These are phyloP conservation scores for Dicyrtomina minuta DNA, from an alignment of 2,888 invertebrate species.

Conservation along the genomic window DNA sequence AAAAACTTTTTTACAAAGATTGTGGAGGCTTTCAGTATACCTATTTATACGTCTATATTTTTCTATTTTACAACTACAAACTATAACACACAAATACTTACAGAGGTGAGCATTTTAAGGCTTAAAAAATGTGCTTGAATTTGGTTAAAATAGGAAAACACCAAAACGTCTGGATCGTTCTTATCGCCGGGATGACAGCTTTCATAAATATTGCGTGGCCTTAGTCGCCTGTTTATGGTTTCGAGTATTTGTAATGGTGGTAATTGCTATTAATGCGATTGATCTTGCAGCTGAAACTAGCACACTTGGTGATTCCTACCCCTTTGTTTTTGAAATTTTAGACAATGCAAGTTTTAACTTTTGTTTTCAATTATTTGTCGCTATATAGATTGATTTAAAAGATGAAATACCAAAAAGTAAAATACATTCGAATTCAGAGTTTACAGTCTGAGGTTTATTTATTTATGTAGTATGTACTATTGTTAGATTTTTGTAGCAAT, in stretches of 20 bases:
- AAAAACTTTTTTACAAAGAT: not conserved
- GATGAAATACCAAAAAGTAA: too few species aligned
- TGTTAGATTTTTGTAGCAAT: constrained; percentile 47
- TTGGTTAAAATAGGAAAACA: not conserved
- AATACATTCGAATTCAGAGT: too few species aligned
- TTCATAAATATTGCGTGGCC: constrained; percentile 42
- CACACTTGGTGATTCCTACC: constrained; percentile 6
- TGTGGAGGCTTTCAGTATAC: constrained; percentile 15
- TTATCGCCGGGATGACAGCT: constrained; percentile 34
- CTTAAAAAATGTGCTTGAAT: too few species aligned
- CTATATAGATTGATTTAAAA: too few species aligned
- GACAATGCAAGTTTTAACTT: constrained; percentile 48
- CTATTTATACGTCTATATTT: not conserved
- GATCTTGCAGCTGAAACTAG: constrained; percentile 44
- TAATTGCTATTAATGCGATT: constrained; percentile 47
- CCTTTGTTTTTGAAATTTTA: constrained; percentile 33
- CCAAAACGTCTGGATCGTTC: constrained; percentile 11
- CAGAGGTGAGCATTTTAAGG: too few species aligned
- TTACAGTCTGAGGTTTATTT: too few species aligned
- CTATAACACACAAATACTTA: too few species aligned
- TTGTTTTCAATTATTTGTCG: too few species aligned
- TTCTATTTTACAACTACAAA: too few species aligned
- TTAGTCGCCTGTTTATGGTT: constrained; percentile 40
- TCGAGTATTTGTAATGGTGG: constrained; percentile 41
- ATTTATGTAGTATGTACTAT: too few species aligned